Evolutionary conservation across 2,797 vertebrate genomes (phyloP).

Genomic region (Acanthurus lineatus): DNA sequence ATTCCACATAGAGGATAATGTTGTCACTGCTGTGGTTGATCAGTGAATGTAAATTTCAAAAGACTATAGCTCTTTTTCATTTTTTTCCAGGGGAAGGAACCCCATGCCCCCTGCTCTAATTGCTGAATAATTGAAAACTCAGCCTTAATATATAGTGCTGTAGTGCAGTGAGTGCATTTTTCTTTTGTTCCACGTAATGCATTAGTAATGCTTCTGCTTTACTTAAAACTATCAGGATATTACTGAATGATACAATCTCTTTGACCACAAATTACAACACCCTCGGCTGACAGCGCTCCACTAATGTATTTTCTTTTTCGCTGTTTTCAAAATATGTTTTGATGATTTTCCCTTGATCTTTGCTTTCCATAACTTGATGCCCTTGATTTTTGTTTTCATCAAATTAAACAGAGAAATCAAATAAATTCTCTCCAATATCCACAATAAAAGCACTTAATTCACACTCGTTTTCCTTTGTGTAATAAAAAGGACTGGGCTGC

Average conservation of each 20-base stretch:
- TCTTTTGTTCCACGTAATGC: too few species aligned
- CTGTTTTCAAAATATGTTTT: not conserved
- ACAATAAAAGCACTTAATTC: not conserved
- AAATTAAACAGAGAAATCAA: conserved; percentile 10
- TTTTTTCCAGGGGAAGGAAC: too few species aligned
- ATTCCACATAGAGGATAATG: too few species aligned
- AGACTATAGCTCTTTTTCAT: too few species aligned
- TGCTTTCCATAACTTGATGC: not conserved
- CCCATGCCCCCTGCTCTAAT: too few species aligned
- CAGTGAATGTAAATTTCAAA: too few species aligned
- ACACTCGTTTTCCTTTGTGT: conserved; percentile 6
- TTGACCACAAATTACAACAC: not conserved
- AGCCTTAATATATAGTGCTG: not conserved
- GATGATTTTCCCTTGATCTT: not conserved
- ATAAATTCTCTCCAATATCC: not conserved
- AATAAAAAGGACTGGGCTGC: not conserved
- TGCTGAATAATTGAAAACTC: not conserved
- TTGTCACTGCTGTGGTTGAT: too few species aligned
- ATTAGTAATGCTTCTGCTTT: not conserved
- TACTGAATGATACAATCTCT: not conserved
- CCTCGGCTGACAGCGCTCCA: too few species aligned
- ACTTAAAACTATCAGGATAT: not conserved
- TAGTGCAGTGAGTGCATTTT: not conserved
- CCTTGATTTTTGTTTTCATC: not conserved
- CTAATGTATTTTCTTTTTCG: not conserved